Evolutionary conservation across 2,113 vertebrate genomes (phyloP).

Genomic region (Sorex fumeus): DNA sequence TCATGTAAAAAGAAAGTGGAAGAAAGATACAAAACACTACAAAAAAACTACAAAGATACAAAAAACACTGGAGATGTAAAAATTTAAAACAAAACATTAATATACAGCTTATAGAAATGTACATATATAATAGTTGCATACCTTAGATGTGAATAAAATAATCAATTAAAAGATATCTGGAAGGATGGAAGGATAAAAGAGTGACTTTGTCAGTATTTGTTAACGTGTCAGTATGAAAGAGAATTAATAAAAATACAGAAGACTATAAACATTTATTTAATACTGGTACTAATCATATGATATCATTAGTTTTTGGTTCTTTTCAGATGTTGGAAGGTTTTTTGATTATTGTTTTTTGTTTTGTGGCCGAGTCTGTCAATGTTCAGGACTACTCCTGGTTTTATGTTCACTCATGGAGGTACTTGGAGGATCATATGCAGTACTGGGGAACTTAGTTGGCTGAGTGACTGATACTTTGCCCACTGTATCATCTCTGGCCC

Average conservation of each 20-base stretch:
- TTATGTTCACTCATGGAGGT: background rate
- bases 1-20: background rate
- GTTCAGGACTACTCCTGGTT: too few relatives aligned
- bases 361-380: too few relatives aligned
- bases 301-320: slow-evolving; percentile 15
- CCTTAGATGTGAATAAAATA: slow-evolving; percentile 6
- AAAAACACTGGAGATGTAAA: background rate
- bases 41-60: background rate
- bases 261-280: slow-evolving; percentile 10
- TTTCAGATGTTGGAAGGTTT: background rate
- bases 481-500: too few relatives aligned
- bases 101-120: background rate
- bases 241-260: slow-evolving; percentile 27
- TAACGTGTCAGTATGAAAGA: slow-evolving; percentile 22
- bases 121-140: background rate
- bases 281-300: background rate
- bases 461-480: too few relatives aligned
- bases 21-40: background rate
- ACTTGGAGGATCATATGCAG: background rate
- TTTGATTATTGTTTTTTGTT: too few relatives aligned
- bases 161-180: background rate
- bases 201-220: slow-evolving; percentile 7
- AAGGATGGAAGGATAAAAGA: background rate
- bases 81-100: background rate
- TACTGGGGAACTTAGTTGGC: too few relatives aligned